These are phyloP conservation scores for Zapus hudsonius DNA, from an alignment of 2,113 vertebrate species.

Conservation along the genomic window DNA sequence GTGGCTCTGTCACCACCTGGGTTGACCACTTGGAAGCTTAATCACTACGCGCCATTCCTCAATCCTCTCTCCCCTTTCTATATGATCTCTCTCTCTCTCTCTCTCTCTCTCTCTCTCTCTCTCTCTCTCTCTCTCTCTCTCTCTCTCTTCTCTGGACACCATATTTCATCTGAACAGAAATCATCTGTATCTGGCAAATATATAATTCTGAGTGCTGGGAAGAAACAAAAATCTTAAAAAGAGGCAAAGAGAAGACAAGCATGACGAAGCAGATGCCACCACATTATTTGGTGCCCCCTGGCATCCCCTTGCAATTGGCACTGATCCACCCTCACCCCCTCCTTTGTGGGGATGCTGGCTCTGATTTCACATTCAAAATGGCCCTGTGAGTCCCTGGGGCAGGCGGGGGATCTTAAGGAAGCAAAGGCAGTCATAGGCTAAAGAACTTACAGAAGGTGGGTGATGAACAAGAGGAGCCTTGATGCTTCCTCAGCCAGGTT, in stretches of 20 bases:
- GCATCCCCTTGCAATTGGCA: background rate
- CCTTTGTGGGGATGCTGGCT: background rate
- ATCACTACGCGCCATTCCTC: background rate
- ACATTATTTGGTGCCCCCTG: background rate
- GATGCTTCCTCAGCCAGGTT: background rate
- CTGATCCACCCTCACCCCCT: background rate
- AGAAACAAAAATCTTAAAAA: slow-evolving; percentile 8
- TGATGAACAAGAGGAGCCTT: background rate
- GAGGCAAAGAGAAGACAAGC: background rate
- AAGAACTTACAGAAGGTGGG: background rate
- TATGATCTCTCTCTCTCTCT: background rate
- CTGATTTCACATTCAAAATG: background rate
- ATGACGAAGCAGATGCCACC: background rate
- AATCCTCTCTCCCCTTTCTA: background rate
- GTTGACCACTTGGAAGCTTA: background rate
- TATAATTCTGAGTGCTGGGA: background rate
- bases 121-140: background rate
- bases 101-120: background rate
- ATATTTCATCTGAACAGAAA: background rate
- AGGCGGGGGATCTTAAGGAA: background rate
- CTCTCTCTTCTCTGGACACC: background rate
- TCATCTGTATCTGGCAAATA: background rate
- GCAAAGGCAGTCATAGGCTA: background rate
- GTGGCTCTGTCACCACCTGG: background rate
- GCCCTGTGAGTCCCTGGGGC: background rate